Evolutionary conservation across 2,888 invertebrate genomes (phyloP).

Genomic region (Strigamia transsilvanica): DNA sequence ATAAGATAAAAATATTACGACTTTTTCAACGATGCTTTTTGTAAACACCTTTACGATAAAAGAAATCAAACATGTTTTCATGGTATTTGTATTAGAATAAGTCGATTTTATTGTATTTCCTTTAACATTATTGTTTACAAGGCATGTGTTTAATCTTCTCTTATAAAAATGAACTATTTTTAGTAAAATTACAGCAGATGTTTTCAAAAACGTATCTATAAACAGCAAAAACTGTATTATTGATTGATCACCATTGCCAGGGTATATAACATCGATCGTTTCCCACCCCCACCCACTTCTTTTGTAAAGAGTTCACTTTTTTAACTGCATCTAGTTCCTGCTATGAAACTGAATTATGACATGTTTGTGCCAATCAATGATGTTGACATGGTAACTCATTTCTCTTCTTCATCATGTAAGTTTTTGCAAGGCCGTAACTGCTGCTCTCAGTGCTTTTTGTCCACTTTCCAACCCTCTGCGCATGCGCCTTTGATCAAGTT

Average conservation of each 20-base stretch:
- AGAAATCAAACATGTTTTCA: not conserved
- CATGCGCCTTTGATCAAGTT: slow-evolving; percentile 44
- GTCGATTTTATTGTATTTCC: not conserved
- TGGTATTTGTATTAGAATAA: not conserved
- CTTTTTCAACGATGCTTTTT: not conserved
- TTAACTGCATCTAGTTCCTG: not conserved
- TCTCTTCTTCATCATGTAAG: not conserved
- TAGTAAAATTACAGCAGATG: not conserved
- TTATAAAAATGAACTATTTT: not conserved
- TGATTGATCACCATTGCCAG: not conserved
- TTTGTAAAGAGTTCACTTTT: not conserved
- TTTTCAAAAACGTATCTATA: not conserved
- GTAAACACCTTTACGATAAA: not conserved
- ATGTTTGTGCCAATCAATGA: not conserved
- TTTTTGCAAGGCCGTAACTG: slow-evolving; percentile 31
- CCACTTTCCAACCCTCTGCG: slow-evolving; percentile 10
- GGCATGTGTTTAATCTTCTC: not conserved
- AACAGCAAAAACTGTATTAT: not conserved
- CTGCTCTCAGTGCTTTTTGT: slow-evolving; percentile 41
- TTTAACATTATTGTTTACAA: not conserved
- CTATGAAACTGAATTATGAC: not conserved
- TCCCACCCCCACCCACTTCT: not conserved
- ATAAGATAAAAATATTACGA: not conserved
- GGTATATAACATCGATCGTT: not conserved
- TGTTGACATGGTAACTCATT: not conserved